Evolutionary conservation across 2,888 invertebrate genomes (phyloP), one percentile per base, ranked within the genome.

Genomic region (Camptogramma bilineatum): DNA sequence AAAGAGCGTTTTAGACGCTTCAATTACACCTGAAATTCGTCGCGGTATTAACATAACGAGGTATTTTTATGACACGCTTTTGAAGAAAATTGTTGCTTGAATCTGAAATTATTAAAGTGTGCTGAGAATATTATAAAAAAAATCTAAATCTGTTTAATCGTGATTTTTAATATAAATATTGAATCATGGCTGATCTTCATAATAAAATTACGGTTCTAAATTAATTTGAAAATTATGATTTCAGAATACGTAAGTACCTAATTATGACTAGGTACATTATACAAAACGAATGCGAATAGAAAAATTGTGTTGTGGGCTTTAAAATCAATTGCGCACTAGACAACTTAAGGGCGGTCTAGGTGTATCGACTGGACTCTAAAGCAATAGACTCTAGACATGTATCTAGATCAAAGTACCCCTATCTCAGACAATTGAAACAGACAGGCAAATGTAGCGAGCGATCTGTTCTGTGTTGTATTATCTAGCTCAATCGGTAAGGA

Each of bases 71-170:
- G 18, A 47, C 19, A 39, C 18, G 31, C 17, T 46, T 55, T 18
- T 17, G 47, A 48, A 21, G n/a, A 19, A 55, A 34, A 47, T 31
- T 54, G 42, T 28, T 42, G 21, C 28, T 17, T 54, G 21, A 42
- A 53, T 21, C 24, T 24, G 17, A 42, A 44, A 28, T 24, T 10
- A 21, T 48, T 10, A 48, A 19, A 10, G 9, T 48, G 46, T n/a
- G n/a, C 16, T 18, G 31, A 52, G 13, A 52, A 3, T 39, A 19
- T n/a, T 7, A n/a, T n/a, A n/a, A n/a, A n/a, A n/a, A n/a, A n/a
- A 39, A 13, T 39, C 34, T 13, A 13, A 39, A 39, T 13, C 34
- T 13, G 13, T n/a, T n/a, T 0, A 3, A 13, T 13, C 1, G 1
- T 10, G 34, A 39, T 13, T 13, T 3, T 13, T 39, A 39, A 39